phyloP scores from a whole-genome alignment of 53 echinoderm and acorn worm genomes.

The Echinarachnius parma region DNA sequence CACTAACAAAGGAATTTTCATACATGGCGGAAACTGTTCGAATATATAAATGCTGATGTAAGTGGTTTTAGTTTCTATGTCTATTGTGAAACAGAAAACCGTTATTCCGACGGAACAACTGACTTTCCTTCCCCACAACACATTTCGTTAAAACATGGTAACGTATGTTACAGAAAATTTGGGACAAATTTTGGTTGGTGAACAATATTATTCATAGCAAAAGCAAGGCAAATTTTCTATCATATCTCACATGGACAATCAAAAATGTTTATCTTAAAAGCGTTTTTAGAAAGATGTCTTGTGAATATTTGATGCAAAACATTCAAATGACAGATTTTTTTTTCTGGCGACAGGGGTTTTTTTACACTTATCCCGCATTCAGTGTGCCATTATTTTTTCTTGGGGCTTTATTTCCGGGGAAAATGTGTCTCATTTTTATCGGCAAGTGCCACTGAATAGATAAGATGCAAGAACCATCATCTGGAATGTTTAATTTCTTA shows the following conservation, averaged over 20 bases:
- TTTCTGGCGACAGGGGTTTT: not conserved
- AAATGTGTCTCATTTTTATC: not conserved
- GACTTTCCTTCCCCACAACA: not conserved
- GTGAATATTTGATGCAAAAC: not conserved
- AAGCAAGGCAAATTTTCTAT: not conserved
- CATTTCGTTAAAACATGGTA: conserved; percentile 10
- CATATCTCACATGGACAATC: conserved; percentile 1
- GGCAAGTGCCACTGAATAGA: not conserved
- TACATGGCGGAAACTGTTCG: not conserved
- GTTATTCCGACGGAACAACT: not conserved
- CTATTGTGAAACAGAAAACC: not conserved
- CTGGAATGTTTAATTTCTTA: not conserved
- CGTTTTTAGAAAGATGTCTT: not conserved
- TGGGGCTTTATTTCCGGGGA: not conserved
- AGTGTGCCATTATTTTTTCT: not conserved
- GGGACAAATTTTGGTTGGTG: conserved; percentile 5
- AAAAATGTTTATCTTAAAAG: not conserved
- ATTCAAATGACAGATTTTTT: not conserved
- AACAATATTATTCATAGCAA: conserved; percentile 2
- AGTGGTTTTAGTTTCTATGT: not conserved
- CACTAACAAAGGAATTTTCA: not conserved
- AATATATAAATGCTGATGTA: not conserved
- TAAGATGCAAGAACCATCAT: not conserved
- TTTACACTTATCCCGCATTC: not conserved
- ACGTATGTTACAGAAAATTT: conserved; percentile 28